Conservation (phyloP, 2,113 vertebrate genomes). For the Thermophis baileyi region DNA sequence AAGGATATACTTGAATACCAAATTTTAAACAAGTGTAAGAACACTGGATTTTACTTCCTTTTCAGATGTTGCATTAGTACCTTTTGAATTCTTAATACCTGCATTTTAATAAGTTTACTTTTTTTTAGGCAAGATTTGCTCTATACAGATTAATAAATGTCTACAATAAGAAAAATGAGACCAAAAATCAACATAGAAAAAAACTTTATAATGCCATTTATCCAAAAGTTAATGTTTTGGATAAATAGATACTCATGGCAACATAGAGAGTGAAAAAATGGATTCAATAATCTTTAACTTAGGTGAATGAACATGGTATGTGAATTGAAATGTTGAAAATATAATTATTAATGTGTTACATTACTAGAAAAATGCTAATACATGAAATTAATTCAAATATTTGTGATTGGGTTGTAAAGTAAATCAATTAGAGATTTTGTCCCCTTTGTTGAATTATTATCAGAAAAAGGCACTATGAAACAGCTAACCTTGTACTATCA, state of each 20-base stretch:
- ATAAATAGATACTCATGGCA: background rate
- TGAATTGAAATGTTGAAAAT: background rate
- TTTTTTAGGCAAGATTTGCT: slow-evolving; percentile 28
- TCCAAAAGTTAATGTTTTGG: slow-evolving; percentile 10
- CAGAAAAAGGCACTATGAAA: slow-evolving; percentile 9
- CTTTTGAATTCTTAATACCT: rapidly evolving
- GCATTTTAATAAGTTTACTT: slow-evolving; percentile 30
- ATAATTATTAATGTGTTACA: background rate
- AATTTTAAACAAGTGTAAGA: background rate
- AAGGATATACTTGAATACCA: background rate
- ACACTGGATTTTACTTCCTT: background rate
- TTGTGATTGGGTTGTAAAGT: slow-evolving; percentile 12
- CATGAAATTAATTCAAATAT: slow-evolving; percentile 23
- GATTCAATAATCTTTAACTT: background rate
- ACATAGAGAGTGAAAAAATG: slow-evolving; percentile 34
- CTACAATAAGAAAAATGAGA: rapidly evolving
- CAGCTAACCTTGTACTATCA: background rate
- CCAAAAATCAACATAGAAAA: slow-evolving; percentile 3
- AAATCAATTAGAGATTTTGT: slow-evolving; percentile 17
- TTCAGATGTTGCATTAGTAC: slow-evolving; percentile 6
- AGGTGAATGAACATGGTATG: background rate
- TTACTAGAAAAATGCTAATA: slow-evolving; percentile 25
- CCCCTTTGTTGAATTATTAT: slow-evolving; percentile 7
- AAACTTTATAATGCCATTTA: background rate
- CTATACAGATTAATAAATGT: slow-evolving; percentile 11